Evolutionary conservation across 2,888 invertebrate species (phyloP).

Genomic region (Dryococelus australis): DNA sequence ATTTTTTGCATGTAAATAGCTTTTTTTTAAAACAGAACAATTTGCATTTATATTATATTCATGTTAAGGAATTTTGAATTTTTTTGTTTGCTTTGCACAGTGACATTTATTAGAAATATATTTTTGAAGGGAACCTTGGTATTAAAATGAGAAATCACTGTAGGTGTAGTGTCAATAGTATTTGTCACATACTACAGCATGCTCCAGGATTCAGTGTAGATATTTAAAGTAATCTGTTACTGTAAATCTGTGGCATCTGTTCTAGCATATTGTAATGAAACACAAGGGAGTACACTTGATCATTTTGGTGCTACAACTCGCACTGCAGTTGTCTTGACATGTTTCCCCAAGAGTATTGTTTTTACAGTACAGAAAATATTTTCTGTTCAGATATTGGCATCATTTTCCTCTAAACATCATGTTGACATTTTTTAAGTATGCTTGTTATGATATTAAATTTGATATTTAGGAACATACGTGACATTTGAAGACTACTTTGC

Average conservation of each 20-base stretch:
- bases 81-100: not conserved
- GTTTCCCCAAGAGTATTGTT: not conserved
- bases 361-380: not conserved
- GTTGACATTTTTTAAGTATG: no score
- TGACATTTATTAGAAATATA: not conserved
- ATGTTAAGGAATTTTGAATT: slow-evolving; percentile 48
- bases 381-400: no score
- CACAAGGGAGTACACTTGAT: not conserved
- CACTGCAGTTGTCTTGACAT: not conserved
- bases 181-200: slow-evolving; percentile 1
- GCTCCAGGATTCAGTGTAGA: not conserved
- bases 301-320: not conserved
- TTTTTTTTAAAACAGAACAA: slow-evolving; percentile 31
- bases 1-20: not conserved
- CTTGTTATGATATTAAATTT: no score
- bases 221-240: not conserved
- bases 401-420: no score
- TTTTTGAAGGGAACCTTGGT: not conserved
- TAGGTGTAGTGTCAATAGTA: not conserved
- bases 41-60: slow-evolving; percentile 53
- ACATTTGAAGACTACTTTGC: no score
- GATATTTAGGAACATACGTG: no score
- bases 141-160: not conserved
- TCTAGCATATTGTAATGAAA: not conserved
- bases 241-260: not conserved